These are phyloP conservation scores for Melospiza melodia DNA, from an alignment of 2,113 vertebrate genomes.

Conservation along the genomic window DNA sequence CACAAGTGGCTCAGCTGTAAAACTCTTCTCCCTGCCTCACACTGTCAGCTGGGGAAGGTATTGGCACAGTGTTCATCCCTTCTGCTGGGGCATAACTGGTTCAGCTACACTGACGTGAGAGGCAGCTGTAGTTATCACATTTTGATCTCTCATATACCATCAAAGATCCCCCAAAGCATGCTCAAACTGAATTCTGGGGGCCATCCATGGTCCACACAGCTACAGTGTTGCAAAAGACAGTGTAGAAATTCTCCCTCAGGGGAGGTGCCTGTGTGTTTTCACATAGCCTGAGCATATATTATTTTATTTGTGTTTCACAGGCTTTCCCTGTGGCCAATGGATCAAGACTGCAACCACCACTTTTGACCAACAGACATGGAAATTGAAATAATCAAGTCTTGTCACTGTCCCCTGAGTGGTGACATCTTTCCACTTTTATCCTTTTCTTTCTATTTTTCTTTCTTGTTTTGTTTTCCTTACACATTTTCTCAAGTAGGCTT, in stretches of 20 bases:
- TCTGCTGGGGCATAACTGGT: neutral
- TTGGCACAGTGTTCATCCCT: neutral
- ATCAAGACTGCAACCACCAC: neutral
- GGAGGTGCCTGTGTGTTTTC: neutral
- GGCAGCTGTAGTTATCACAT: neutral
- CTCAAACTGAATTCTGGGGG: neutral
- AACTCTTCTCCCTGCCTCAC: rapidly evolving
- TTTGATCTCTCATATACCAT: neutral
- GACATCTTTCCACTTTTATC: neutral
- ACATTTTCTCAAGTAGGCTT: neutral
- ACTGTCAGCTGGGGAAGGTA: neutral
- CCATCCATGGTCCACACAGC: too few relatives aligned
- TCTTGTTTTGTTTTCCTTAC: neutral
- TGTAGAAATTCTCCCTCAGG: neutral
- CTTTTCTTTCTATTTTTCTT: neutral
- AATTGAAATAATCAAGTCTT: neutral
- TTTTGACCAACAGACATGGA: neutral
- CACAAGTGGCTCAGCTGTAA: neutral
- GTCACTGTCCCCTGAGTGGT: neutral
- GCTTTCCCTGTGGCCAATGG: rapidly evolving
- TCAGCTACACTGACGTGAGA: neutral
- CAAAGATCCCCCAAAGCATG: rapidly evolving
- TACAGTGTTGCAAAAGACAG: neutral
- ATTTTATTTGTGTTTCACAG: neutral
- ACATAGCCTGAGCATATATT: neutral